phyloP scores from a whole-genome alignment of 2,797 vertebrate species.

The Apodemus agrarius region DNA sequence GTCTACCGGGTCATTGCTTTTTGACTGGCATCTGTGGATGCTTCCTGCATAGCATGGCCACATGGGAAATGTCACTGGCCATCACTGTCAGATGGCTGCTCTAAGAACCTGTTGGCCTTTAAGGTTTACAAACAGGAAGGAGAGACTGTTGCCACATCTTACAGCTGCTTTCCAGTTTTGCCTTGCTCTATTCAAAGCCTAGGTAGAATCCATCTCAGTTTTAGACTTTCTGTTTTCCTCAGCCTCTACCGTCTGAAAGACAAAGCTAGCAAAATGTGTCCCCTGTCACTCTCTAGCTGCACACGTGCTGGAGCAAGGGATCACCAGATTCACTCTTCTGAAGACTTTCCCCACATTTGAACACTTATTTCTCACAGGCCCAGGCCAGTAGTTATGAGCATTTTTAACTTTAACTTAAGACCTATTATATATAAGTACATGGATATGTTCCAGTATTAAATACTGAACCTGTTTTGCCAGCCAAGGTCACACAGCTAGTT shows the following conservation, averaged over 20 bases:
- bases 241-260: background rate
- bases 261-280: background rate
- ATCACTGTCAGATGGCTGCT: slow-evolving; percentile 72
- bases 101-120: slow-evolving; percentile 61
- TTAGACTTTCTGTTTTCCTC: background rate
- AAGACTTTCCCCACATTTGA: background rate
- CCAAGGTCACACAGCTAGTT: background rate
- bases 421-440: background rate
- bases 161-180: background rate
- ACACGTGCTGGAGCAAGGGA: background rate
- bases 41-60: background rate
- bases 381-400: background rate
- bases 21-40: slow-evolving; percentile 77
- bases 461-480: background rate
- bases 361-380: background rate
- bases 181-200: background rate
- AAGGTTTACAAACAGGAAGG: slow-evolving; percentile 44
- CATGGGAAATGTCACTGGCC: slow-evolving; percentile 42
- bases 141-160: background rate
- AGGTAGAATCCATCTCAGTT: background rate
- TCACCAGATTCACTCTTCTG: background rate
- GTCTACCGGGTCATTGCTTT: slow-evolving; percentile 77
- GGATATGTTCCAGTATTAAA: background rate
- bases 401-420: background rate
- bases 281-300: background rate